phyloP scores from a whole-genome alignment of 2,888 invertebrate species.

The Phyllotreta cruciferae region DNA sequence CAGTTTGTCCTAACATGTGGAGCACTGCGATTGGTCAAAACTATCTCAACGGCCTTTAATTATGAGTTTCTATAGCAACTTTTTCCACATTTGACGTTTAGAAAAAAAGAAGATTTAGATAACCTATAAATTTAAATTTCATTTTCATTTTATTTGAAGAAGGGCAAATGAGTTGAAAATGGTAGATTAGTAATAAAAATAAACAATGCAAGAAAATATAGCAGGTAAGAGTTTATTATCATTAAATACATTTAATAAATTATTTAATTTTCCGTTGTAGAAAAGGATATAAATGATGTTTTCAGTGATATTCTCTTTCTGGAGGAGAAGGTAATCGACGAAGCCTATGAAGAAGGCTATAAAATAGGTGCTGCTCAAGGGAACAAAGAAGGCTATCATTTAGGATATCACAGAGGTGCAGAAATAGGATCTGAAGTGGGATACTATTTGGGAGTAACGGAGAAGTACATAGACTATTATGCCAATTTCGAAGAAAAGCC shows the following conservation, averaged over 20 bases:
- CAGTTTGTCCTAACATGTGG: constrained; percentile 49
- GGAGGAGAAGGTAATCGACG: constrained; percentile 70
- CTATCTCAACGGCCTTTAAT: neutral
- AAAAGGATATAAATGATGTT: constrained; percentile 75
- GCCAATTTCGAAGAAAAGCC: constrained; percentile 53
- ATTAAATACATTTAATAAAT: neutral
- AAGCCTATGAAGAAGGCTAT: constrained; percentile 75
- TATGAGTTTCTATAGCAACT: too few species aligned
- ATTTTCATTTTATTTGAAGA: too few species aligned
- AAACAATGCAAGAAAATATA: constrained; percentile 4
- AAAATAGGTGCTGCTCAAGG: constrained; percentile 68
- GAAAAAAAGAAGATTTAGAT: too few species aligned
- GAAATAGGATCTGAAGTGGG: constrained; percentile 81
- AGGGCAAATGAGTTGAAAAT: too few species aligned
- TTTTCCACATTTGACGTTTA: too few species aligned
- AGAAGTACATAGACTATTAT: constrained; percentile 52
- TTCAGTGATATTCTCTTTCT: constrained; percentile 74
- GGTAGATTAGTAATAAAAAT: neutral
- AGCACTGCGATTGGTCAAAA: constrained; percentile 47
- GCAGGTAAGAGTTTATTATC: neutral
- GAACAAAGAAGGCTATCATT: constrained; percentile 72
- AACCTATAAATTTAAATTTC: too few species aligned
- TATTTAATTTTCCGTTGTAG: constrained; percentile 40
- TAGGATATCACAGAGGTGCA: constrained; percentile 80
- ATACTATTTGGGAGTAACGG: constrained; percentile 70